Base-by-base conservation (phyloP, 2,888 invertebrate species). In the Acleris emargana region DNA sequence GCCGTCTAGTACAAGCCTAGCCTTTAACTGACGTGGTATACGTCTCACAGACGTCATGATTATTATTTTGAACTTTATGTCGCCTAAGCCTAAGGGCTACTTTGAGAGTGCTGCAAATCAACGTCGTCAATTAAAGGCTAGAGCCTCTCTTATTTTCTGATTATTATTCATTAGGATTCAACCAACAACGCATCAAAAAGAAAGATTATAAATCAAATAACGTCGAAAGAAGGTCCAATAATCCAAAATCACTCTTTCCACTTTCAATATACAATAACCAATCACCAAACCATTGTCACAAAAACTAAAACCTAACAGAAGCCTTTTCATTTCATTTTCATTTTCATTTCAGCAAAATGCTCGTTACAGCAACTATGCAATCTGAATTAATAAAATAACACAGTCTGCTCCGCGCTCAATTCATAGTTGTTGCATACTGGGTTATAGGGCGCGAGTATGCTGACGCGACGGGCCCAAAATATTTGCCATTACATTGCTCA, bases 311-410 rank as follows among this genome's bases (percentile, higher is more conserved):
- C 54, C 47, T 22, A 58, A 58, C 51, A 58, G 55, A 60, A 53
- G 43, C 32, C 28, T 32, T 54, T 54, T 25, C 25, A 25, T 22
- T 22, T 3, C 22, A 22, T 25, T 25, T 25, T 25, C 25, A 25
- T 25, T 50, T 22, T 50, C 11, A 50, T 64, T 55, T 60, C 32
- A 60, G 58, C 64, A 59, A 64, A 64, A 60, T 55, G 32, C 42
- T 18, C 55, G 42, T 50, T 59, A 54, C 20, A 51, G 64, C 58
- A 45, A 54, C 64, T 64, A 51, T 60, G 59, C 60, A 64, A 60
- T 64, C 60, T 59, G 60, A 64, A 60, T 60, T 20, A 45, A 52
- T 28, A 54, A 54, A 38, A 17, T 45, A 45, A 16, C 13, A 42
- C n/a, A n/a, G n/a, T 4, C 45, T 43, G 5, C 13, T 16, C 43